Conservation (phyloP, 2,113 vertebrate genomes). For the Chaetops frenatus region DNA sequence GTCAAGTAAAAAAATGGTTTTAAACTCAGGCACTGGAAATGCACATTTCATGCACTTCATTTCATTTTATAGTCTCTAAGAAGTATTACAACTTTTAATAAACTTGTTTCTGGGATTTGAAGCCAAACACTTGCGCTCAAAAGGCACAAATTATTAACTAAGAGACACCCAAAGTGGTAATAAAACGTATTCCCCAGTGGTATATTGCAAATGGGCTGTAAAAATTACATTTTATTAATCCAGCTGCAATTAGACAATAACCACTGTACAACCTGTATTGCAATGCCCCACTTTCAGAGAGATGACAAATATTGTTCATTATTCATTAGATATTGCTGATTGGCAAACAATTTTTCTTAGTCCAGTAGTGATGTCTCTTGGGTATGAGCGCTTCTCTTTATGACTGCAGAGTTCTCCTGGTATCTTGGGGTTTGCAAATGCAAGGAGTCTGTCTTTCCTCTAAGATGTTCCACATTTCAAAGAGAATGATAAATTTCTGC, state of each 20-base stretch:
- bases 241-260: constrained; percentile 70
- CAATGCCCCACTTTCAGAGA: constrained; percentile 4
- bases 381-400: constrained; percentile 68
- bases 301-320: constrained; percentile 72
- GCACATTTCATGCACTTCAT: constrained; percentile 71
- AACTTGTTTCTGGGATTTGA: constrained; percentile 73
- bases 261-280: constrained; percentile 60
- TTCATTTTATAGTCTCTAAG: constrained; percentile 73
- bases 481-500: constrained; percentile 60
- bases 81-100: constrained; percentile 78
- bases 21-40: constrained; percentile 67
- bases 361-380: constrained; percentile 49
- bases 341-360: constrained; percentile 46
- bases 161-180: constrained; percentile 66
- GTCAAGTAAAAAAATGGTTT: constrained; percentile 67
- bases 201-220: constrained; percentile 62
- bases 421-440: constrained; percentile 55
- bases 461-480: constrained; percentile 68
- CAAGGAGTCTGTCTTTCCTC: not conserved
- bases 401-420: constrained; percentile 63
- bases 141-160: constrained; percentile 73
- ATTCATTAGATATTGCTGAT: constrained; percentile 59
- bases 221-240: constrained; percentile 73
- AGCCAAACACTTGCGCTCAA: constrained; percentile 69
- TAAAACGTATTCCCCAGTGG: constrained; percentile 68